These are phyloP conservation scores for Carlito syrichta DNA, from an alignment of 2,113 vertebrate species.

Conservation along the genomic window DNA sequence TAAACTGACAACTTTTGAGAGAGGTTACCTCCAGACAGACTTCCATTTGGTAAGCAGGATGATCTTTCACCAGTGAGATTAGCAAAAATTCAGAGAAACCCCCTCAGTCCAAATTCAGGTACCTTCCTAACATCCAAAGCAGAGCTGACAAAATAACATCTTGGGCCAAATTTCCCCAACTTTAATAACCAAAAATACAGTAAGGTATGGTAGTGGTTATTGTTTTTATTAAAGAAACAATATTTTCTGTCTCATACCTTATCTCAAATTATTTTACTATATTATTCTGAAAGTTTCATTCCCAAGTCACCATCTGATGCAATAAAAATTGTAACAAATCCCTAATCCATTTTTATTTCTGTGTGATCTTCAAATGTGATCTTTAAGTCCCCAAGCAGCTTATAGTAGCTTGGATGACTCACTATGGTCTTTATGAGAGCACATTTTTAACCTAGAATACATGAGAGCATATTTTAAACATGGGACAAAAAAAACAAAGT, in stretches of 20 bases:
- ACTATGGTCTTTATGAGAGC: conserved; percentile 25
- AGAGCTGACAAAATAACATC: conserved; percentile 1
- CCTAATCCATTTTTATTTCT: conserved; percentile 53
- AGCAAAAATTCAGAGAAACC: neutral
- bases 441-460: conserved; percentile 54
- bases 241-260: neutral
- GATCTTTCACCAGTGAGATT: neutral
- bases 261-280: conserved; percentile 31
- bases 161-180: neutral
- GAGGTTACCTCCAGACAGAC: neutral
- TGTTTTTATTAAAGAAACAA: neutral
- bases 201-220: neutral
- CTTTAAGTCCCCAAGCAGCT: conserved; percentile 46
- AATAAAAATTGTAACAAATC: conserved; percentile 55
- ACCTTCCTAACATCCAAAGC: conserved; percentile 17
- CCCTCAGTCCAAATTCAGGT: neutral
- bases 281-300: conserved; percentile 35
- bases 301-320: neutral
- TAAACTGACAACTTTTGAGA: neutral
- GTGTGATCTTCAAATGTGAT: conserved; percentile 29
- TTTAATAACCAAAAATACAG: conserved; percentile 37
- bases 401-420: conserved; percentile 26
- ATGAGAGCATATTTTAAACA: conserved; percentile 46
- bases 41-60: neutral
- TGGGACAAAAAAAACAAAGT: neutral